These are phyloP conservation scores for Dicyrtomina minuta DNA, from an alignment of 2,888 invertebrate species.

Conservation along the genomic window DNA sequence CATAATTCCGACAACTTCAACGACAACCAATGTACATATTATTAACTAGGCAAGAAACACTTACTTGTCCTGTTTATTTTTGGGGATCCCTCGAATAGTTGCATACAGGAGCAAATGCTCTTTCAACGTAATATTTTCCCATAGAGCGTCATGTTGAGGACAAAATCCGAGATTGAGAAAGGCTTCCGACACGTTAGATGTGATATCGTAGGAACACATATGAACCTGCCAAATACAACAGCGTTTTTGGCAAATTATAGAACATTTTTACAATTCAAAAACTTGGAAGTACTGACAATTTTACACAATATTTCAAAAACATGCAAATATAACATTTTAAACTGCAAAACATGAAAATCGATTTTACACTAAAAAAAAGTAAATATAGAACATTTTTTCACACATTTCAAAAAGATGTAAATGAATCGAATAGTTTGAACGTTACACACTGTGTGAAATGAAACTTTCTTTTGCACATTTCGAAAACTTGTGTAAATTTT, in stretches of 20 bases:
- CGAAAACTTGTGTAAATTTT: no score
- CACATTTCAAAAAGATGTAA: no score
- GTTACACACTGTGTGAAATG: no score
- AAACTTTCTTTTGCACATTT: no score
- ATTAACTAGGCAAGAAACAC: background rate
- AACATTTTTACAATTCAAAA: background rate
- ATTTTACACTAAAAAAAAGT: no score
- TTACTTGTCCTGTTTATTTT: slow-evolving; percentile 59
- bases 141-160: slow-evolving; percentile 83
- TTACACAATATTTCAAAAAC: background rate
- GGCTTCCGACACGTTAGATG: slow-evolving; percentile 68
- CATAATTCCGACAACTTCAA: background rate
- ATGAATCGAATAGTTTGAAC: no score
- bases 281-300: background rate
- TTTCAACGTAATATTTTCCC: slow-evolving; percentile 78
- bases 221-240: slow-evolving; percentile 62
- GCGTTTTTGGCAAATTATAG: background rate
- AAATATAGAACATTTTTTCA: no score
- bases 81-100: slow-evolving; percentile 77
- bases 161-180: slow-evolving; percentile 80
- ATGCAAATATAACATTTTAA: no score
- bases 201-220: slow-evolving; percentile 71
- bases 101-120: slow-evolving; percentile 82
- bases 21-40: background rate
- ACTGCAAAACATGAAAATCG: no score